Evolutionary conservation across 2,888 invertebrate species (phyloP).

Genomic region (Epinotia nisella): DNA sequence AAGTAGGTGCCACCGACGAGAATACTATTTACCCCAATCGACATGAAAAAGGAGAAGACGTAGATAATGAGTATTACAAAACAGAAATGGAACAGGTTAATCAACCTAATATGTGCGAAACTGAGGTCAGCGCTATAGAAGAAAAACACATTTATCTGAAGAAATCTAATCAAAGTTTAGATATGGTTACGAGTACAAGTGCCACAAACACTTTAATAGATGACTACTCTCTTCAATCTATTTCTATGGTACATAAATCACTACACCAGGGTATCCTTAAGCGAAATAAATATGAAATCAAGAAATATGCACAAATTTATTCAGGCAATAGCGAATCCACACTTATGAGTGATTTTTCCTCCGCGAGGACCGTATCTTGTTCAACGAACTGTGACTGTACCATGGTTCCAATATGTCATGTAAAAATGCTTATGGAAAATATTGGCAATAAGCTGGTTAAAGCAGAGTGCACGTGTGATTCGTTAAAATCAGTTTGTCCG

Average conservation of each 20-base stretch:
- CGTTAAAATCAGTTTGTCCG: conserved; percentile 69
- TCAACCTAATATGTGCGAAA: background rate
- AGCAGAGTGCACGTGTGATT: conserved; percentile 73
- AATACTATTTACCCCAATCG: conserved; percentile 57
- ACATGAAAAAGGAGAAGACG: conserved; percentile 51
- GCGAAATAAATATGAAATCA: conserved; percentile 1
- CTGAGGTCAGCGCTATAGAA: background rate
- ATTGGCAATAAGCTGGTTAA: conserved; percentile 69
- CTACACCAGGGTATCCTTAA: conserved; percentile 5
- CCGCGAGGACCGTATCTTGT: conserved; percentile 41
- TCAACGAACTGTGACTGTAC: conserved; percentile 65
- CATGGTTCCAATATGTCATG: conserved; percentile 75
- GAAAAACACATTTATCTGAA: conserved; percentile 8
- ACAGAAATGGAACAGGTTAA: background rate
- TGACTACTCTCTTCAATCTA: conserved; percentile 4
- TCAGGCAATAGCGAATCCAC: conserved; percentile 46
- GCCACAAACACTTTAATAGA: conserved; percentile 7
- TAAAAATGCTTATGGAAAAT: conserved; percentile 76
- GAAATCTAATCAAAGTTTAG: background rate
- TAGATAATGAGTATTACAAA: conserved; percentile 3
- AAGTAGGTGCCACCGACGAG: conserved; percentile 34
- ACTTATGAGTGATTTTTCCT: conserved; percentile 42
- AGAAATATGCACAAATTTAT: conserved; percentile 47
- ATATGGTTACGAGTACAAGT: background rate
- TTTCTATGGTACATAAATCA: background rate